Evolutionary conservation across 2,113 vertebrate genomes (phyloP), one percentile per base, ranked within the genome.

Genomic region (Mobula hypostoma): DNA sequence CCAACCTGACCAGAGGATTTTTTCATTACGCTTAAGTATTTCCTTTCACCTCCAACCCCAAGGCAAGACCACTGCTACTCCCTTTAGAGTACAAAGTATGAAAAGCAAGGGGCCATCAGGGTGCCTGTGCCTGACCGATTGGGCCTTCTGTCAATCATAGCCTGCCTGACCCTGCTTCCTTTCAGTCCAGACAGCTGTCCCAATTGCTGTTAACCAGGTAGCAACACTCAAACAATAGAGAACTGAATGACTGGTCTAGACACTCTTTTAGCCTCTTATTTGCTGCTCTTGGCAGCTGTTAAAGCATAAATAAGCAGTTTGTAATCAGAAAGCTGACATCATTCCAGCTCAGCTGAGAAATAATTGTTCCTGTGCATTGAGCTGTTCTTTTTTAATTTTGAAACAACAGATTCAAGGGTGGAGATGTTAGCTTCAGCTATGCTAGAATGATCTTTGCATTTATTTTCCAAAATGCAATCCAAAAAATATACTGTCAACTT

Each of bases 201-300:
- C 97, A 97, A 97, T 97, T 96, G 97, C 97, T 97, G 97, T 97
- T 97, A 97, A 97, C 97, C 97, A 97, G 97, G 97, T 98, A 97
- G 97, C 97, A 97, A 97, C 97, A 96, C 95, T 95, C 96, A 97
- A 96, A 97, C 97, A 98, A 97, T 97, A 96, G 97, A 95, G 97
- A 97, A 96, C 97, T 98, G 97, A 97, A 98, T 97, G 97, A 96
- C 97, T 97, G 97, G 97, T 98, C 97, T 97, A 98, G 97, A 98
- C 97, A 97, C 97, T 97, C 97, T 97, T 97, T 98, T 97, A 97
- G 97, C 97, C 97, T 97, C 97, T 98, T 97, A 97, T 97, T 98
- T 97, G 97, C 97, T 97, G 97, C 97, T 97, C 97, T 97, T 98
- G 97, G 97, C 97, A 98, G 97, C 97, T 97, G 97, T 97, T 97